These are phyloP conservation scores for Eurosta solidaginis DNA, from an alignment of 1,140 invertebrate species.

Conservation along the genomic window DNA sequence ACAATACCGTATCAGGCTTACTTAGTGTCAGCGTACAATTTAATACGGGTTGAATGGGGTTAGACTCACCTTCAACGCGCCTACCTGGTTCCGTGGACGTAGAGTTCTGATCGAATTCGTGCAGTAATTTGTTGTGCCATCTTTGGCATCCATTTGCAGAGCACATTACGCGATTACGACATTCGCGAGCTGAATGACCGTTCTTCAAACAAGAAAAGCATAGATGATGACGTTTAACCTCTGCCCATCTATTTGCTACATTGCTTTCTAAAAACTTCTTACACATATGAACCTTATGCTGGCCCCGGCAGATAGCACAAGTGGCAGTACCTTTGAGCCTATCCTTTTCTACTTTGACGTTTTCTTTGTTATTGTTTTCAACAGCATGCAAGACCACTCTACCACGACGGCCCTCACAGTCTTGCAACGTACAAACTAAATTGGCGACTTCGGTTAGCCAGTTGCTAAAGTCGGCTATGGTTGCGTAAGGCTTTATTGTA, in stretches of 20 bases:
- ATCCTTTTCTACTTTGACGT: no score
- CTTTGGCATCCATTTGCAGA: no score
- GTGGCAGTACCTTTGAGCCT: neutral
- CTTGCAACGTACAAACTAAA: neutral
- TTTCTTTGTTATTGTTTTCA: neutral
- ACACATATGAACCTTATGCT: neutral
- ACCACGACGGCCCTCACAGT: neutral
- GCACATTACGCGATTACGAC: neutral
- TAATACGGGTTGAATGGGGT: no score
- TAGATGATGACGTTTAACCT: no score
- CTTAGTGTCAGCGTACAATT: no score
- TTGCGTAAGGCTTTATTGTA: neutral
- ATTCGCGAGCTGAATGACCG: neutral
- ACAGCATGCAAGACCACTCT: neutral
- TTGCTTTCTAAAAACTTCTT: neutral
- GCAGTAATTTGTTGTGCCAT: no score
- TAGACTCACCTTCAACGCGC: no score
- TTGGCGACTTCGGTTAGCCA: constrained; percentile 21
- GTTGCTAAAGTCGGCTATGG: constrained; percentile 7
- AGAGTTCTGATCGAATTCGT: no score
- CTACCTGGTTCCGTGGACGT: no score
- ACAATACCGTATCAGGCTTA: neutral
- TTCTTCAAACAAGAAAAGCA: no score
- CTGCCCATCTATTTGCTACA: no score
- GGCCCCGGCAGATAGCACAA: neutral